These are phyloP conservation scores for Bucorvus abyssinicus DNA, from an alignment of 2,797 vertebrate genomes.

Conservation along the genomic window DNA sequence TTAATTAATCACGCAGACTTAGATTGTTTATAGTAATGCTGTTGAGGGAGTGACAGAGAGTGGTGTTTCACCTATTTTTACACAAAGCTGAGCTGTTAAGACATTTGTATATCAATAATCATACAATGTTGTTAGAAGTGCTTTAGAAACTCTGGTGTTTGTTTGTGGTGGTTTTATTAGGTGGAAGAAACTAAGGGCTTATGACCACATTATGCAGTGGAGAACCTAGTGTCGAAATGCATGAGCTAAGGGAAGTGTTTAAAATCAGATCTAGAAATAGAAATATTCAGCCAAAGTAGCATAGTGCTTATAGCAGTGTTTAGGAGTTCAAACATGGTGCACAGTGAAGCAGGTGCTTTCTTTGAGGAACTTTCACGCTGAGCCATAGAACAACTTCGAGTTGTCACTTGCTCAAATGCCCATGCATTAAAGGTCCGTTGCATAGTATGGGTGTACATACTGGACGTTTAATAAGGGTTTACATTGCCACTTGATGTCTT, in stretches of 20 bases:
- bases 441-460: neutral
- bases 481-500: neutral
- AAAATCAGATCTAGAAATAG: neutral
- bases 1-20: neutral
- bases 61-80: neutral
- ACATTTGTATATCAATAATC: neutral
- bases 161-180: neutral
- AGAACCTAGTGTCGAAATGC: neutral
- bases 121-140: neutral
- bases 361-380: neutral
- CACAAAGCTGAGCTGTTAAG: neutral
- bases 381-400: neutral
- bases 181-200: neutral
- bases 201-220: neutral
- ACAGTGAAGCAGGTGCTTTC: neutral
- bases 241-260: neutral
- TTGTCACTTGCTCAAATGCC: neutral
- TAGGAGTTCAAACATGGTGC: neutral
- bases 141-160: neutral
- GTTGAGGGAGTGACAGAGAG: neutral
- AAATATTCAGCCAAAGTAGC: neutral
- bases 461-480: neutral
- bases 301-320: neutral
- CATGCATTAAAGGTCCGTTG: neutral
- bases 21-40: neutral